Conservation (phyloP, 2,113 vertebrate genomes). For the Gymnogyps californianus region DNA sequence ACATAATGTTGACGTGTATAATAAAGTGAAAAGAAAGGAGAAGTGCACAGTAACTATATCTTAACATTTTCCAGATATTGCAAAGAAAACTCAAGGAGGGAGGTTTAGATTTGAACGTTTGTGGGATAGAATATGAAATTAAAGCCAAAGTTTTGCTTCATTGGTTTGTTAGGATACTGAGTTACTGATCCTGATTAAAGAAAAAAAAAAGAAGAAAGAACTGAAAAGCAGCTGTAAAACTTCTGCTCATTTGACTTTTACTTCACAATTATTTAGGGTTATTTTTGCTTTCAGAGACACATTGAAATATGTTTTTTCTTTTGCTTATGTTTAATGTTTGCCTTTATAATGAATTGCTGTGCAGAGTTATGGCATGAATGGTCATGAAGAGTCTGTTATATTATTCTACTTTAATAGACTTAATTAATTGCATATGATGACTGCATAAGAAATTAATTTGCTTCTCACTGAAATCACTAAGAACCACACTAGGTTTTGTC, state of each 20-base stretch:
- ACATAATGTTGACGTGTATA: neutral
- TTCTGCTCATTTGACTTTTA: neutral
- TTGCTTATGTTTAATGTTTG: neutral
- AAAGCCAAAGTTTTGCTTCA: neutral
- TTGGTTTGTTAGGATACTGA: neutral
- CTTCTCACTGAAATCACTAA: neutral
- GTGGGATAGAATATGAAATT: neutral
- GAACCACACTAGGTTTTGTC: neutral
- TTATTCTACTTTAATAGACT: neutral
- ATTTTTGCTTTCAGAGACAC: neutral
- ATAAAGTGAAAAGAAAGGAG: neutral
- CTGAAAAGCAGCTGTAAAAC: neutral
- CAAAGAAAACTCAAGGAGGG: neutral
- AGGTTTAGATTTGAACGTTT: neutral
- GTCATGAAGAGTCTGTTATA: neutral
- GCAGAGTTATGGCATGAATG: neutral
- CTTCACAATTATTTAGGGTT: neutral
- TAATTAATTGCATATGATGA: neutral
- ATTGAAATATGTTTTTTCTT: neutral
- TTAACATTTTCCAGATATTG: neutral
- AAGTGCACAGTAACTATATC: neutral
- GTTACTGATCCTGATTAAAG: neutral
- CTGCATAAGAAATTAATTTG: neutral
- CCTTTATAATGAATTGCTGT: neutral
- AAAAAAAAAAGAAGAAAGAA: neutral